Evolutionary conservation across 2,797 vertebrate genomes (phyloP).

Genomic region (Coranthus polyacanthus): DNA sequence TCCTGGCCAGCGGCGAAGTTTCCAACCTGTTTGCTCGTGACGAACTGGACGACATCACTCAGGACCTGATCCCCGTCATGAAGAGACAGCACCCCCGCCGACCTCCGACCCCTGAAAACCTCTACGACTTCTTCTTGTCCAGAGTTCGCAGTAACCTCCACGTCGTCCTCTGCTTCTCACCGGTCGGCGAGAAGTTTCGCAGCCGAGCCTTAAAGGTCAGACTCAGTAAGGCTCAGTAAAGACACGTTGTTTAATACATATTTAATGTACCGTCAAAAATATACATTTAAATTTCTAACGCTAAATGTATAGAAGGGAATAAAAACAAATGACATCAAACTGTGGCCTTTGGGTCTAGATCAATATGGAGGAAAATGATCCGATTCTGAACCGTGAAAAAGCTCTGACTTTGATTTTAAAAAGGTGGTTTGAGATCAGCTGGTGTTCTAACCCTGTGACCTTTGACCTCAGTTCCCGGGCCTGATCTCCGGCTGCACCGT

Average conservation of each 20-base stretch:
- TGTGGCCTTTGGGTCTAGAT: too few relatives aligned
- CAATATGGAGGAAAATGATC: too few relatives aligned
- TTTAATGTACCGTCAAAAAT: too few relatives aligned
- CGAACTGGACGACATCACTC: slow-evolving; percentile 88
- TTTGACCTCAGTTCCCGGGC: slow-evolving; percentile 82
- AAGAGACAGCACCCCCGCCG: slow-evolving; percentile 85
- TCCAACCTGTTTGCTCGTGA: slow-evolving; percentile 89
- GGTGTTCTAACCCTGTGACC: too few relatives aligned
- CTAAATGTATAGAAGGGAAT: too few relatives aligned
- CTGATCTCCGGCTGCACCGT: slow-evolving; percentile 90
- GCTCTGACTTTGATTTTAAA: too few relatives aligned
- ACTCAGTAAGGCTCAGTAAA: background rate
- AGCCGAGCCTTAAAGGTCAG: slow-evolving; percentile 81
- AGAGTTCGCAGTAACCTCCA: slow-evolving; percentile 88
- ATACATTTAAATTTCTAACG: too few relatives aligned
- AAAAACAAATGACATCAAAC: too few relatives aligned
- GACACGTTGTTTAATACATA: background rate
- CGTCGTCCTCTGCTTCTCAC: slow-evolving; percentile 90
- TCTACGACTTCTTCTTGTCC: slow-evolving; percentile 88
- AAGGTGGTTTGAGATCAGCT: too few relatives aligned
- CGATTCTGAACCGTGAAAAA: too few relatives aligned
- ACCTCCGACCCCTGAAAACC: slow-evolving; percentile 85
- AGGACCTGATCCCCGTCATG: slow-evolving; percentile 86
- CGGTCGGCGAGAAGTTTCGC: slow-evolving; percentile 89
- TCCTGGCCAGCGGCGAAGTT: slow-evolving; percentile 88